Percentiles rank a stretch among this genome's conserved stretches.
phyloP scores from a whole-genome alignment of 2,888 invertebrate genomes.

The Lucinisca nassula region DNA sequence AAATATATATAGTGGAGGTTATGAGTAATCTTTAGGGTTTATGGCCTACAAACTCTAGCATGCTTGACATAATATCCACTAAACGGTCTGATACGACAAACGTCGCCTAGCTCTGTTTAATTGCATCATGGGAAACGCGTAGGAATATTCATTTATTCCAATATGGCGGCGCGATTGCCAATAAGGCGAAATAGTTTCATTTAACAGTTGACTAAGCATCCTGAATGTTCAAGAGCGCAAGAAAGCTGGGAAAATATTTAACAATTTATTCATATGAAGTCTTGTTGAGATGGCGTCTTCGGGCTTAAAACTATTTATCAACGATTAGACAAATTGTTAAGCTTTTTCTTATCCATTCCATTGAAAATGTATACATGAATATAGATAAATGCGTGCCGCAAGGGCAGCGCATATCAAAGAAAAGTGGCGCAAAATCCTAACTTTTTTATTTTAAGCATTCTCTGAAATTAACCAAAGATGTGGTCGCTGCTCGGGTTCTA shows the following conservation, averaged over 20 bases:
- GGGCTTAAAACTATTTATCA: too few species aligned
- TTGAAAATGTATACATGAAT: too few species aligned
- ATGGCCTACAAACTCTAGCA: background rate
- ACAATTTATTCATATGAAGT: background rate
- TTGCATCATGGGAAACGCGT: constrained; percentile 50
- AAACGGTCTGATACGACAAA: background rate
- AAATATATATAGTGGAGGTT: background rate
- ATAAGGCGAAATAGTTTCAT: background rate
- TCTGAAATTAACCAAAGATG: too few species aligned
- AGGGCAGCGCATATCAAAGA: too few species aligned
- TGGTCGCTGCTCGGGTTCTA: too few species aligned
- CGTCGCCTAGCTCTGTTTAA: constrained; percentile 46
- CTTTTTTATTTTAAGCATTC: too few species aligned
- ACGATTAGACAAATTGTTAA: too few species aligned
- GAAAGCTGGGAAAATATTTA: background rate
- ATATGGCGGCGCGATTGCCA: background rate
- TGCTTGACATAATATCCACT: constrained; percentile 8
- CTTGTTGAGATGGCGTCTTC: background rate
- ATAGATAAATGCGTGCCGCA: too few species aligned
- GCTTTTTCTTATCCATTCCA: too few species aligned
- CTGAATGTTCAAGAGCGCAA: background rate
- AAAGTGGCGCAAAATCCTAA: too few species aligned
- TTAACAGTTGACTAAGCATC: constrained; percentile 1
- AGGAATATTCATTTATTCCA: constrained; percentile 42
- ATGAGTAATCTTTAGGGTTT: background rate